A percentile compares a stretch with the other conserved stretches of the same genome.
Evolutionary conservation across 2,888 invertebrate genomes (phyloP).

Genomic region (Rambutsinella grinnellia): DNA sequence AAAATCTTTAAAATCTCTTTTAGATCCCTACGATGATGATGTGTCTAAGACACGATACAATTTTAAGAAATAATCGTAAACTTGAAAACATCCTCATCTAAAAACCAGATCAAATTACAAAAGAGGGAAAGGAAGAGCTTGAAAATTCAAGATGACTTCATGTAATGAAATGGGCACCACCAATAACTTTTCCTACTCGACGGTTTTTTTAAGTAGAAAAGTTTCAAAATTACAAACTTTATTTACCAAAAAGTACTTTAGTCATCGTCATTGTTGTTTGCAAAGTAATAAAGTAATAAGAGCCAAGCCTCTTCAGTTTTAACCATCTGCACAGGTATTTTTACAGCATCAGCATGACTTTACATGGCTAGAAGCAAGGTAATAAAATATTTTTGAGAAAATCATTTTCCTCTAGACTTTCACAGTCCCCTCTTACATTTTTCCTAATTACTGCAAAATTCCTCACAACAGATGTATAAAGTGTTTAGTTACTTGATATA

Average conservation of each 20-base stretch:
- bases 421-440: background rate
- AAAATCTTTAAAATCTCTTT: background rate
- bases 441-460: conserved; percentile 29
- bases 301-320: conserved; percentile 17
- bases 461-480: too few species aligned
- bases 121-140: too few species aligned
- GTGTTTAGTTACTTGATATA: too few species aligned
- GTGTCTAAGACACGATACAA: conserved; percentile 10
- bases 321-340: background rate
- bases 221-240: background rate
- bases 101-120: too few species aligned
- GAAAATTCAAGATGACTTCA: too few species aligned
- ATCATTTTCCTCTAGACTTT: background rate
- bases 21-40: background rate
- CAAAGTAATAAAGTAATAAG: conserved; percentile 5
- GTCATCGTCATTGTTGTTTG: too few species aligned
- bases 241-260: conserved; percentile 1
- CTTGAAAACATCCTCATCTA: too few species aligned
- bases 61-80: too few species aligned
- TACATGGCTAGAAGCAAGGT: conserved; percentile 21
- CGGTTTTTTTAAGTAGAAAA: conserved; percentile 3
- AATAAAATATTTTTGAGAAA: conserved; percentile 11
- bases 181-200: background rate
- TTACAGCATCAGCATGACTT: conserved; percentile 10
- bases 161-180: conserved; percentile 3